These are phyloP conservation scores for Siphamia tubifer DNA, from an alignment of 2,113 vertebrate genomes.

Conservation along the genomic window DNA sequence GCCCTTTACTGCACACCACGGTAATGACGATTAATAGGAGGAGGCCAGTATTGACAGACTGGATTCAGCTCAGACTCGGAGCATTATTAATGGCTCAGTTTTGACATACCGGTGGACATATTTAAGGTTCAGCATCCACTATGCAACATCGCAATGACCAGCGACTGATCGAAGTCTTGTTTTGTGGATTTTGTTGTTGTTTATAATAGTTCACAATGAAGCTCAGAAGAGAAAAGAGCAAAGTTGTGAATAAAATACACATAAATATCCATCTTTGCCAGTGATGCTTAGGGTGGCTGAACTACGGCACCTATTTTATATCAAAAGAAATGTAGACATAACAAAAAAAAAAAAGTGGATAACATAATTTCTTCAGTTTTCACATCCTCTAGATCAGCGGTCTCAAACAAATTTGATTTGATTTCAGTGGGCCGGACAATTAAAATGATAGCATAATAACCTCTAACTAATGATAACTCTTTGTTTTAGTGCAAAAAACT, in stretches of 20 bases:
- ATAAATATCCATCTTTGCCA: too few species aligned
- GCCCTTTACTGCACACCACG: slow-evolving; percentile 61
- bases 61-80: slow-evolving; percentile 29
- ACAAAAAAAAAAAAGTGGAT: too few species aligned
- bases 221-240: slow-evolving; percentile 2
- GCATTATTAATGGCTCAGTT: slow-evolving; percentile 51
- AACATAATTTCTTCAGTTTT: too few species aligned
- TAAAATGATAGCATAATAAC: too few species aligned
- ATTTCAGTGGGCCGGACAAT: too few species aligned
- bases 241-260: slow-evolving; percentile 2
- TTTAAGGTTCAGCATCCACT: not conserved
- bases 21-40: slow-evolving; percentile 75
- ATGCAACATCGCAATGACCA: not conserved
- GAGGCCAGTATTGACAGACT: slow-evolving; percentile 46
- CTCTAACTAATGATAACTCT: too few species aligned
- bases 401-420: too few species aligned
- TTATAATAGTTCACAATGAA: slow-evolving; percentile 22
- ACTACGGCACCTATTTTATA: too few species aligned
- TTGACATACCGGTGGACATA: slow-evolving; percentile 6
- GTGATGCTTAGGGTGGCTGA: not conserved
- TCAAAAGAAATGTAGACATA: too few species aligned
- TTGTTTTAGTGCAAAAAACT: too few species aligned
- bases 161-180: slow-evolving; percentile 3
- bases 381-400: too few species aligned
- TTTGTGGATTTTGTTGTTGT: slow-evolving; percentile 16